Percentiles rank a stretch among this genome's conserved stretches.
Evolutionary conservation across 2,888 invertebrate genomes (phyloP).

Genomic region (Lithophane leautieri): DNA sequence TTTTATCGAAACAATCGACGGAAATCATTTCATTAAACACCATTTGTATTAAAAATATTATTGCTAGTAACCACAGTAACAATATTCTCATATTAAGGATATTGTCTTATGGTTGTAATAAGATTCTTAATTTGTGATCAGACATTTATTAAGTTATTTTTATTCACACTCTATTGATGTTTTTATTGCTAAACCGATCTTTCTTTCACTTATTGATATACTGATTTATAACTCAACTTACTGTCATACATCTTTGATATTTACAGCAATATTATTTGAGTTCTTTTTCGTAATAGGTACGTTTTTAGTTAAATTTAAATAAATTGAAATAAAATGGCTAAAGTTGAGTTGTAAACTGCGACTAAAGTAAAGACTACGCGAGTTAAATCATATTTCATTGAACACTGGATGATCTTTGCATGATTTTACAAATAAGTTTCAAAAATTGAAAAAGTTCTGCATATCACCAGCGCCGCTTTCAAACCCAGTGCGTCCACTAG

Average conservation of each 20-base stretch:
- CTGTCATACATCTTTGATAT: neutral
- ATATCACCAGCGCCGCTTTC: slow-evolving; percentile 1
- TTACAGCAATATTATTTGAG: neutral
- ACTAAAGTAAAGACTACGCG: too few species aligned
- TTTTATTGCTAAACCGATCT: neutral
- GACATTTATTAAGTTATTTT: neutral
- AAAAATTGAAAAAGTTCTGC: accelerated
- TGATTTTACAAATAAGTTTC: neutral
- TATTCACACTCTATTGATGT: neutral
- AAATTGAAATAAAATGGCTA: neutral
- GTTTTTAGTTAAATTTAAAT: neutral
- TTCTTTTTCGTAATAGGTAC: neutral
- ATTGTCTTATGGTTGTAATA: neutral
- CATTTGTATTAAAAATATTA: slow-evolving; percentile 36
- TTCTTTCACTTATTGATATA: neutral
- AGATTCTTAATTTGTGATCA: slow-evolving; percentile 17
- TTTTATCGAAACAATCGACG: slow-evolving; percentile 39
- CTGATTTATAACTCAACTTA: slow-evolving; percentile 10
- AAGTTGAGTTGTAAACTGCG: neutral
- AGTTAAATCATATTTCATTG: neutral
- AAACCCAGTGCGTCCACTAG: slow-evolving; percentile 37
- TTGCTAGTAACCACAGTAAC: neutral
- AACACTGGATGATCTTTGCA: neutral
- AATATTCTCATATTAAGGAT: slow-evolving; percentile 15
- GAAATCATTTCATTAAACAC: slow-evolving; percentile 35